These are phyloP conservation scores for Pelusios castaneus DNA, from an alignment of 2,113 vertebrate genomes.

Conservation along the genomic window DNA sequence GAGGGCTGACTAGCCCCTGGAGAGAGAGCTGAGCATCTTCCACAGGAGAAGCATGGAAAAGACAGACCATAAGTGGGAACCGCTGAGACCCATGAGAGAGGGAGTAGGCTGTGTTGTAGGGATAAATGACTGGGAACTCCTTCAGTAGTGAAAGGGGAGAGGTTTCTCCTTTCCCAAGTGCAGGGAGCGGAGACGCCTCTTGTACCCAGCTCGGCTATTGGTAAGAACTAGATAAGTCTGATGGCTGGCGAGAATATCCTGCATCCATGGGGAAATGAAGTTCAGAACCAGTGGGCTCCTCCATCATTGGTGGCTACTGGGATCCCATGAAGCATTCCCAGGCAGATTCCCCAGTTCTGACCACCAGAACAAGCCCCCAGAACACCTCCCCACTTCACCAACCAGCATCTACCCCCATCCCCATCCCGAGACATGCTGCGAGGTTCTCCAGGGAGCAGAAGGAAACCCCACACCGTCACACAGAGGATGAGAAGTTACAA, in stretches of 20 bases:
- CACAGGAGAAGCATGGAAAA: neutral
- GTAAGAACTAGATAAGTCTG: neutral
- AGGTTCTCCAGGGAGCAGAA: neutral
- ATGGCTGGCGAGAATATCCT: neutral
- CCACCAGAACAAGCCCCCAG: neutral
- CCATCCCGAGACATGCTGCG: no score
- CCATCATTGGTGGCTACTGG: neutral
- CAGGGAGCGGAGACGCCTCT: neutral
- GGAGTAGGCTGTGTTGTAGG: rapidly evolving
- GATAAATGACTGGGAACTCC: neutral
- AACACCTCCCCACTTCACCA: neutral
- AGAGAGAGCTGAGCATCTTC: neutral
- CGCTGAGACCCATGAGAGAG: neutral
- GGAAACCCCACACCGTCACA: neutral
- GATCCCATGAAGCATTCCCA: neutral
- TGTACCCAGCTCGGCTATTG: neutral
- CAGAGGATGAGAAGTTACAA: neutral
- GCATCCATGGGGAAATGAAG: neutral
- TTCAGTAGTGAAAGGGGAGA: neutral
- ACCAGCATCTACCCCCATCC: neutral
- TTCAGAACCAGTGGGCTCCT: neutral
- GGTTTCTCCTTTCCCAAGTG: neutral
- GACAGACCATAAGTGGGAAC: neutral
- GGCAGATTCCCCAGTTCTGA: neutral
- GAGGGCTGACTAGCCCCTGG: neutral